phyloP scores from a whole-genome alignment of 2,888 invertebrate species.

The Fissipunctia ypsillon region DNA sequence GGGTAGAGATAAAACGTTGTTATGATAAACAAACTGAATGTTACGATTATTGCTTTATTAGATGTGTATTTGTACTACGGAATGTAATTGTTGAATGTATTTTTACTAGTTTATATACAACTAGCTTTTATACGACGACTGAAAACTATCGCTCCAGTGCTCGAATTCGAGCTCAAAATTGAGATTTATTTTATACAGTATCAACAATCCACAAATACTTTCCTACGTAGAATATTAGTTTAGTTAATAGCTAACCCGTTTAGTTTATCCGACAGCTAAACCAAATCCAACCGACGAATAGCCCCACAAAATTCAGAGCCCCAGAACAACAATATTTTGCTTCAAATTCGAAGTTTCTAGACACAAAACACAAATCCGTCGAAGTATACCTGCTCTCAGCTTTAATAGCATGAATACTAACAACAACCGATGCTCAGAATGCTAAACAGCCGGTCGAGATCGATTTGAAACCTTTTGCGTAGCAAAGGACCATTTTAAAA shows the following conservation, averaged over 20 bases:
- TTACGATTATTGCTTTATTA: conserved; percentile 65
- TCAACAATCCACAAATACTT: conserved; percentile 8
- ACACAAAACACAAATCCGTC: conserved; percentile 41
- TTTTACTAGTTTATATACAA: conserved; percentile 43
- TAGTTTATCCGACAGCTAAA: neutral
- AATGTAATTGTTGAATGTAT: conserved; percentile 55
- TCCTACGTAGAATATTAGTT: neutral
- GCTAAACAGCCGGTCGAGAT: conserved; percentile 48
- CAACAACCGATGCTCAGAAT: conserved; percentile 58
- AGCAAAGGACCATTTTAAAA: conserved; percentile 42
- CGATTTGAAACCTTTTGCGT: conserved; percentile 41
- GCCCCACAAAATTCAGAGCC: neutral
- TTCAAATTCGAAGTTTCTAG: conserved; percentile 44
- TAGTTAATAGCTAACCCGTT: neutral
- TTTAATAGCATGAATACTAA: conserved; percentile 55
- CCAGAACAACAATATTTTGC: conserved; percentile 36
- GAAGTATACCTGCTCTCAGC: conserved; percentile 29
- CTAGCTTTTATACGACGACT: conserved; percentile 15
- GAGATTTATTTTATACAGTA: conserved; percentile 13
- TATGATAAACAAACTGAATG: conserved; percentile 63
- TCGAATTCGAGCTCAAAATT: conserved; percentile 10
- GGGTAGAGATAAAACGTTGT: conserved; percentile 53
- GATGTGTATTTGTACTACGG: conserved; percentile 58
- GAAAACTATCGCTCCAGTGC: conserved; percentile 15
- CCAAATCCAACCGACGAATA: neutral